Evolutionary conservation across 1,140 invertebrate genomes (phyloP), one percentile per base, ranked within the genome.

Genomic region (Trichomalopsis sarcophagae): DNA sequence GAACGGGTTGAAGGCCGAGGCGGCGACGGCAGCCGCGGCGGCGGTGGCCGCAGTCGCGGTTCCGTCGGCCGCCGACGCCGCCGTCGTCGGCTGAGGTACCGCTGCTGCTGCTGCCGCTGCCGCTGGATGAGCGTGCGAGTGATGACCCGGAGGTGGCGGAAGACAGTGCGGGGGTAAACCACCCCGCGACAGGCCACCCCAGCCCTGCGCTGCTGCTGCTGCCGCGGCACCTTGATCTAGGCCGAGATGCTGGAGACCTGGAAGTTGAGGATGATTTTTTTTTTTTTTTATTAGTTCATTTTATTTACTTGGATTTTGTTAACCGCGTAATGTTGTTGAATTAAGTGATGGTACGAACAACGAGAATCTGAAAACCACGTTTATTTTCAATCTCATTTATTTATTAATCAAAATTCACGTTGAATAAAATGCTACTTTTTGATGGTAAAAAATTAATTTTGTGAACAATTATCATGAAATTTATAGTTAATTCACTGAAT

Each of bases 1-100:
- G 87, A 93, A 93, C 74, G 92, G 92, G 85, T 93, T 93, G 87
- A 93, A 93, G 78, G 92, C 92, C 71, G 92, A 93, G 47, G 91
- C 90, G 62, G 86, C 87, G 13, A 75, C 73, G 87, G 91, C 91
- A 77, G 88, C 75, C 27, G 76, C 76, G 14, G 76, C 3, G 91
- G 76, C 76, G 1, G 76, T 2, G 91, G 92, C 76, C 91, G 92
- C 89, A 92, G 91, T 90, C 91, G 92, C 81, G 92, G 91, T 82
- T 90, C 89, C 87, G 91, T 88, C 21, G 90, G 91, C 81, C 91
- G 87, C 90, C 90, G 90, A 87, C 90, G 89, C 21, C 90, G 91
- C 80, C 90, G 83, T 86, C 91, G 90, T 36, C 3, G 74, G n/a
- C 55, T 62, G 55, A 62, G 55, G 21, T 62, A 62, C 55, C 21